phyloP scores from a whole-genome alignment of 2,888 invertebrate genomes.

The Cerastis rubricosa region DNA sequence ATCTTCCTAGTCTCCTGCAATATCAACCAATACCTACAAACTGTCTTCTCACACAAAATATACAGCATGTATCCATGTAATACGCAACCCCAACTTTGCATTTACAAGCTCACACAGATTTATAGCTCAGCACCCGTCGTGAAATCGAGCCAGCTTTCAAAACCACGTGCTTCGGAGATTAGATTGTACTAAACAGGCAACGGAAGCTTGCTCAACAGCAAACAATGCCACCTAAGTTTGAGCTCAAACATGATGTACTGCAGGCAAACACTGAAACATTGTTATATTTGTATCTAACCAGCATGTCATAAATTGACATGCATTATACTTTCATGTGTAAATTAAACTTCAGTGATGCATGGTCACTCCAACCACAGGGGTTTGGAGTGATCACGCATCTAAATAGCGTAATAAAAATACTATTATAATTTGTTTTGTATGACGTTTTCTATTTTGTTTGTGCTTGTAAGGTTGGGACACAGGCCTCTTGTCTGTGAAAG shows the following conservation, averaged over 20 bases:
- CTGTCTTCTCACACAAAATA: background rate
- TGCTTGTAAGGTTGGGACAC: background rate
- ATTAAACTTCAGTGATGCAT: background rate
- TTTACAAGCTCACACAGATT: slow-evolving; percentile 13
- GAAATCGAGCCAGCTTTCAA: background rate
- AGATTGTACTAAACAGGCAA: slow-evolving; percentile 28
- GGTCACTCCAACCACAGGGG: background rate
- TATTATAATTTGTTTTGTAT: background rate
- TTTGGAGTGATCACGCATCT: too few species aligned
- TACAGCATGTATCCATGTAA: background rate
- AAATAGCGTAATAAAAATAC: background rate
- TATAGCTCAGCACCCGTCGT: slow-evolving; percentile 1
- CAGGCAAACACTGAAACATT: background rate
- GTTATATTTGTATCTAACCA: background rate
- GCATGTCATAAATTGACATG: background rate
- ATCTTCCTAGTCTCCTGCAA: background rate
- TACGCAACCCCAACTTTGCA: background rate
- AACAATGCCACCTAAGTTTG: slow-evolving; percentile 51
- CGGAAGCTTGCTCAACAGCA: slow-evolving; percentile 9
- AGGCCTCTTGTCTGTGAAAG: background rate
- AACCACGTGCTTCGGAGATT: slow-evolving; percentile 49
- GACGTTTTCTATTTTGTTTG: too few species aligned
- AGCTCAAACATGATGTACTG: slow-evolving; percentile 12
- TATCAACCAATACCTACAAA: background rate
- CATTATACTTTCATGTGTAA: background rate